phyloP scores from a whole-genome alignment of 2,113 vertebrate species.

The Carassius gibelio region DNA sequence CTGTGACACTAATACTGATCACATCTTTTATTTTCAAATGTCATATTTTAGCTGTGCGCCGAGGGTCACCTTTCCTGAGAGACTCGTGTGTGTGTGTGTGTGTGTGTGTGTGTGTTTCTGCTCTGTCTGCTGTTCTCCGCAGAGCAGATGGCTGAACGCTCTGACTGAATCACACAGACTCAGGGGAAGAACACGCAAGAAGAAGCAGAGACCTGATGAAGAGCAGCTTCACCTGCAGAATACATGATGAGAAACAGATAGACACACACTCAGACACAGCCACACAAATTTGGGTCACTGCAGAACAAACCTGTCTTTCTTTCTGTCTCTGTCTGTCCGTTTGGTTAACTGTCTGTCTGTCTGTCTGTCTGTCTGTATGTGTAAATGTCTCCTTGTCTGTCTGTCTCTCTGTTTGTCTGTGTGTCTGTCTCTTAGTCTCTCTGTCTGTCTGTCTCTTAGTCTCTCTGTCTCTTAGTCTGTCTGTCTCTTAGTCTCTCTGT shows the following conservation, averaged over 20 bases:
- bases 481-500: too few species aligned
- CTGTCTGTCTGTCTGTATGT: neutral
- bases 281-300: neutral
- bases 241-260: neutral
- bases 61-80: constrained; percentile 11
- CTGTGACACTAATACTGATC: neutral
- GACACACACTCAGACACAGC: neutral
- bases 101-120: neutral
- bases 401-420: neutral
- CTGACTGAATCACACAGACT: neutral
- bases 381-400: too few species aligned
- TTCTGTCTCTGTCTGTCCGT: neutral
- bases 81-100: neutral
- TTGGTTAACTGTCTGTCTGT: neutral
- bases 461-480: too few species aligned
- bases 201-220: neutral
- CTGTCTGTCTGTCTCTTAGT: neutral
- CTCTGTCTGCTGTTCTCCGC: neutral
- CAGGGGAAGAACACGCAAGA: neutral
- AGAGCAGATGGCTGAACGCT: neutral
- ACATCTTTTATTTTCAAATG: neutral
- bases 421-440: too few species aligned
- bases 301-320: neutral
- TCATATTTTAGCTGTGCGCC: neutral
- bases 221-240: neutral